Base-by-base conservation (phyloP, 2,888 invertebrate species). In the Agrypnus murinus region DNA sequence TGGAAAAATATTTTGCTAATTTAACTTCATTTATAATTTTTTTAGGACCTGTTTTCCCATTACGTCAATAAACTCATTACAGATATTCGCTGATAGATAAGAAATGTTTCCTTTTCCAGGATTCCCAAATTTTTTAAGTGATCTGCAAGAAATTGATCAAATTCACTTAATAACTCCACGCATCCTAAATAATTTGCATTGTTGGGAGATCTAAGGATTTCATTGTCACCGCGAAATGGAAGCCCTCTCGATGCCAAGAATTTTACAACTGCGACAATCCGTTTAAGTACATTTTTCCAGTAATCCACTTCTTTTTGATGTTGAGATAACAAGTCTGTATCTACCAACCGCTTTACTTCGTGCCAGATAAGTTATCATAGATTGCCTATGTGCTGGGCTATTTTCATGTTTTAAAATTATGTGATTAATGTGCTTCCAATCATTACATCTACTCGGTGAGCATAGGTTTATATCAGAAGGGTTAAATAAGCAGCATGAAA, bases 61-160 rank as follows among this genome's bases (percentile, higher is more conserved):
- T 69, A 81, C 45, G 8, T 78, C 66, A 75, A 80, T 79, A 74
- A 81, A 80, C 73, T 82, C 79, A 60, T 81, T 77, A 74, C 80
- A 79, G 17, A 78, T 81, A 70, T 75, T 80, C 12, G 75, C 76
- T 60, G 75, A 75, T 65, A 77, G 71, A 74, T 77, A 79, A 60
- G 83, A 72, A 70, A 77, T 72, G 48, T 69, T 60, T 6, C 77
- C 79, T 65, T 73, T 76, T 62, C 75, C 77, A 31, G 38, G 69
- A 71, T 76, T 79, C 15, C 75, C 78, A 72, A 71, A 71, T 53
- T 77, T 76, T 69, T 68, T 59, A 79, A 60, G 68, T 79, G 69
- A 76, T 67, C 45, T 78, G 77, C 34, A 78, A 72, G 72, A 73
- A 40, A 25, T 25, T 25, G 45, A 25, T 25, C 25, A 25, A 25